phyloP scores from a whole-genome alignment of 2,888 invertebrate species.

The Pristionchus mayeri region DNA sequence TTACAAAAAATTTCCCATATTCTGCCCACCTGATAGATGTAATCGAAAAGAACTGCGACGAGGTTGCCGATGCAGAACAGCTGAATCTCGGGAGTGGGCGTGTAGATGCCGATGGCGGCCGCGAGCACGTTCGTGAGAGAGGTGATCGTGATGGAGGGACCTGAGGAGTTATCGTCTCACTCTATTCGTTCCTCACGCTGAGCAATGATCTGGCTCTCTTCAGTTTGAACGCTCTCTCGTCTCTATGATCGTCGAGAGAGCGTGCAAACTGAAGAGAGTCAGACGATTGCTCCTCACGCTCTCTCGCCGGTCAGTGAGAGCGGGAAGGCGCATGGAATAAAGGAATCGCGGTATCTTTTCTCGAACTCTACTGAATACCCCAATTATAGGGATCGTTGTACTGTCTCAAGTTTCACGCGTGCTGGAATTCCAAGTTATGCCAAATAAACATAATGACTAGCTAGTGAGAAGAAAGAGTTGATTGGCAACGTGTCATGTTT shows the following conservation, averaged over 20 bases:
- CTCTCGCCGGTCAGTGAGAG: no score
- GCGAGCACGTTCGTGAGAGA: conserved; percentile 85
- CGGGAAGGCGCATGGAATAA: no score
- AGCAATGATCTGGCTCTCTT: not conserved
- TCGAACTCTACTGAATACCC: no score
- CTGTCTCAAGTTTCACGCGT: no score
- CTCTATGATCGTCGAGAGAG: not conserved
- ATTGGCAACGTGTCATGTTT: no score
- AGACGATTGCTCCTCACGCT: no score
- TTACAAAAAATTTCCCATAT: not conserved
- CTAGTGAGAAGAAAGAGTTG: no score
- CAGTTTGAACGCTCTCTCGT: not conserved
- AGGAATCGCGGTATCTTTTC: no score
- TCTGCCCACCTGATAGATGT: conserved; percentile 85
- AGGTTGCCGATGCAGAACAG: conserved; percentile 96
- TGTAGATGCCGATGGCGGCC: conserved; percentile 86
- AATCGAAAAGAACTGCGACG: conserved; percentile 90
- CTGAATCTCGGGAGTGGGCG: conserved; percentile 92
- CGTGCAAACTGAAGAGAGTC: not conserved
- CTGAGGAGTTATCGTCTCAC: not conserved
- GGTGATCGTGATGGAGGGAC: conserved; percentile 92
- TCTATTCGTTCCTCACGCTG: not conserved
- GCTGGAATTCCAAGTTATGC: no score
- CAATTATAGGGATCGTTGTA: no score
- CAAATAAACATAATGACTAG: no score